phyloP scores from a whole-genome alignment of 2,113 vertebrate genomes.

The Terrapene triunguis region DNA sequence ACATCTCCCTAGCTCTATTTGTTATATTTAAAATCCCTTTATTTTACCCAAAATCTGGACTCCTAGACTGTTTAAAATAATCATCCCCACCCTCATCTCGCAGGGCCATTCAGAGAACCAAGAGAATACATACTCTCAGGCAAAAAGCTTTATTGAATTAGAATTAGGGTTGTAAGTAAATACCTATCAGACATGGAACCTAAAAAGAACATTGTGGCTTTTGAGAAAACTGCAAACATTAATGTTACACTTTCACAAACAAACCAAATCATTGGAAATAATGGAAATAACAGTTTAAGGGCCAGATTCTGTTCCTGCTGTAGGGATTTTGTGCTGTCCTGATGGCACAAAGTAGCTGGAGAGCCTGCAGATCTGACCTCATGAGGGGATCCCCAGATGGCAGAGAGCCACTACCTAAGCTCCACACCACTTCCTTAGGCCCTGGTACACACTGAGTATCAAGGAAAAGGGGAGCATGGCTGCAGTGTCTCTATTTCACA shows the following conservation, averaged over 20 bases:
- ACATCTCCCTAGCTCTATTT: slow-evolving; percentile 25
- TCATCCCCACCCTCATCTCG: background rate
- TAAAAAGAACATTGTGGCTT: background rate
- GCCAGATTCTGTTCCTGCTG: accelerated
- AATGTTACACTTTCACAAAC: background rate
- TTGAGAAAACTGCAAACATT: background rate
- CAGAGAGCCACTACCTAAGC: background rate
- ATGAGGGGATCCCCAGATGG: background rate
- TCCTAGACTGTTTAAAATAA: background rate
- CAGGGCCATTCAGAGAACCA: background rate
- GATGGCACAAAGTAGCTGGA: background rate
- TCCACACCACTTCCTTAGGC: background rate
- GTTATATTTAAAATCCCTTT: background rate
- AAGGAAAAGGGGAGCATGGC: background rate
- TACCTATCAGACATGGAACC: background rate
- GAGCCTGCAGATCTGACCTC: background rate
- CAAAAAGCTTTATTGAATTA: background rate
- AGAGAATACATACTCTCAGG: background rate
- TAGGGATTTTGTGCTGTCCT: background rate
- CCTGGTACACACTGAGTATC: accelerated
- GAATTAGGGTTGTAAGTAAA: background rate
- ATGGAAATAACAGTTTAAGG: background rate
- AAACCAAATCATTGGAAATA: background rate
- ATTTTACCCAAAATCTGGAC: background rate
- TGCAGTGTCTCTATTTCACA: background rate